Base-by-base conservation (phyloP, 2,113 vertebrate species). In the Ptyas mucosa region DNA sequence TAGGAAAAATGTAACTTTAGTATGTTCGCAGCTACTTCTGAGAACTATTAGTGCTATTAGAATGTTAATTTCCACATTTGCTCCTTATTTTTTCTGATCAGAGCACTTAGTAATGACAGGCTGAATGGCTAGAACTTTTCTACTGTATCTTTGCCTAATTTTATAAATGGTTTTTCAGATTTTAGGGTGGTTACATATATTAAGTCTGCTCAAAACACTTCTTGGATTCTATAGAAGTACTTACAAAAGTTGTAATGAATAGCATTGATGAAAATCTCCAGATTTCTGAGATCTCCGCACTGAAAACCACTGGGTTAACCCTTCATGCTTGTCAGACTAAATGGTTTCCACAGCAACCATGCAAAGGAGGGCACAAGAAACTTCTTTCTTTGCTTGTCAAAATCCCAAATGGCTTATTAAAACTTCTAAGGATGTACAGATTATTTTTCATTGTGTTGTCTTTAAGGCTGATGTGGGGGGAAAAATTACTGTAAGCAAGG, bases 331-430 rank as follows among this genome's bases (percentile, higher is more conserved):
- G 88, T 95, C 95, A 61, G 93, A 64, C 93, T 91, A 95, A 92
- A 94, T 24, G 87, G 97, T 98, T 97, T 97, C 98, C 97, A 96
- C 96, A 97, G 96, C 96, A 98, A 97, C 98, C 53, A 34, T 91
- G 55, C 93, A 95, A 92, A 95, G 96, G 92, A 94, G 90, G 91
- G 94, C 89, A 15, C 94, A 95, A 93, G 61, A 91, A 95, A 91
- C 90, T 95, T 95, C 58, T 93, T 94, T 94, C 94, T 95, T 92
- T 95, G 91, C 92, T 95, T 93, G 23, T 94, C 91, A 96, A 96
- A 97, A 94, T 55, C 91, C 93, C 88, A 89, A 93, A 91, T 94
- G 85, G 18, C 93, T 81, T 95, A 93, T 93, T 94, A 95, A 96
- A 95, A 94, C 49, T 93, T 95, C 1, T 49, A 93, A 96, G 89